phyloP scores from a whole-genome alignment of 2,888 invertebrate genomes.

The Volucella bombylans region DNA sequence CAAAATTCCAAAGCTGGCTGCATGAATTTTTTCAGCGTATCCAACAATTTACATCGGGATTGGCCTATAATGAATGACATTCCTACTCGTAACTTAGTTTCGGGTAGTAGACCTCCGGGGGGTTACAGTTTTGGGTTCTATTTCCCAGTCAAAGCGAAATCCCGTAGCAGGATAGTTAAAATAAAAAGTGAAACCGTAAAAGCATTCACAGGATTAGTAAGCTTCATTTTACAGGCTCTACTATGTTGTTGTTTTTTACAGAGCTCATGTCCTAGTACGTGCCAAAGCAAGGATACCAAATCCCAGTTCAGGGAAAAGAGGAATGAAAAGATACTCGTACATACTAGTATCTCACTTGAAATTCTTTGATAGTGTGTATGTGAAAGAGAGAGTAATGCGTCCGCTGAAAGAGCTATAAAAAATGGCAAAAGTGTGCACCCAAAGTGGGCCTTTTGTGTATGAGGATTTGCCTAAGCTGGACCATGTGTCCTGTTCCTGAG shows the following conservation, averaged over 20 bases:
- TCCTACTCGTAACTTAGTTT: no score
- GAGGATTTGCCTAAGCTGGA: not conserved
- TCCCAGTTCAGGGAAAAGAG: conserved; percentile 4
- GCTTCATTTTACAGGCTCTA: conserved; percentile 35
- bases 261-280: conserved; percentile 23
- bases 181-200: conserved; percentile 68
- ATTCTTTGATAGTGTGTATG: conserved; percentile 48
- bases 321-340: conserved; percentile 17
- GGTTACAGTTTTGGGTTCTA: not conserved
- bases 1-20: no score
- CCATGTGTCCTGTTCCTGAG: conserved; percentile 2
- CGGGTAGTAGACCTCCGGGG: no score
- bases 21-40: no score
- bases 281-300: conserved; percentile 45
- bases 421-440: conserved; percentile 63
- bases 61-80: no score
- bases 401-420: conserved; percentile 58
- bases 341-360: conserved; percentile 44
- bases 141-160: not conserved
- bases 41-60: no score
- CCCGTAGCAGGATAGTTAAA: not conserved
- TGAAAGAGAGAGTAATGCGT: conserved; percentile 51
- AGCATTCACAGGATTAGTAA: conserved; percentile 53
- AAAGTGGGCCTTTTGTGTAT: conserved; percentile 54
- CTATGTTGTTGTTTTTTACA: conserved; percentile 6